Base-by-base conservation (phyloP, 2,888 invertebrate species). In the Melinopterus prodromus region DNA sequence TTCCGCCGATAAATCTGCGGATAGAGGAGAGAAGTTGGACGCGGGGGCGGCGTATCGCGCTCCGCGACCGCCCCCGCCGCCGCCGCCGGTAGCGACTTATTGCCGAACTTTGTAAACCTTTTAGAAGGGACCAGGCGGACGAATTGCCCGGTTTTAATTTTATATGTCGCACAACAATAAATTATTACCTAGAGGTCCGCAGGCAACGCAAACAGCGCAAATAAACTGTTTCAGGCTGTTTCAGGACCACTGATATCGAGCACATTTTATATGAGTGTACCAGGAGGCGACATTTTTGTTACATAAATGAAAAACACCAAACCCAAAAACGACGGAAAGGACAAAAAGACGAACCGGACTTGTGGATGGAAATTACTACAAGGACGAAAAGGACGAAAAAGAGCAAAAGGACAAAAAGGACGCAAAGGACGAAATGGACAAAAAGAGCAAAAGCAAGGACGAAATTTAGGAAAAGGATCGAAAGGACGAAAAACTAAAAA, bases 21-120 rank as follows among this genome's bases (percentile, higher is more conserved):
- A 53, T 53, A 53, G 53, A 53, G 53, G 53, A 53, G 53, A 7
- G 53, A 53, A 53, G 53, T 53, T 53, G 53, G 53, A 53, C 53
- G 53, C 53, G 53, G 53, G 53, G 53, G 53, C 53, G 53, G 53
- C 53, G 53, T 53, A 53, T 53, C 53, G 53, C 53, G 53, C 53
- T 7, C 53, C 53, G 53, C 53, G 53, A 53, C 53, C 53, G 53
- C 53, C 53, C 53, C 53, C 9, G 1, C 53, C 53, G 9, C 53
- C 53, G 2, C 12, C 53, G 5, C 53, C 53, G 12, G 53, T 9
- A 12, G 53, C 53, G 53, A 53, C 53, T 53, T 53, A 53, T 53
- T 53, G 53, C 53, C 53, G 53, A 53, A 53, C 53, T 53, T 53
- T 53, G 53, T 53, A 53, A 53, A 53, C 53, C 53, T 53, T 53